phyloP scores from a whole-genome alignment of 2,797 vertebrate species.

The Pristis pectinata region DNA sequence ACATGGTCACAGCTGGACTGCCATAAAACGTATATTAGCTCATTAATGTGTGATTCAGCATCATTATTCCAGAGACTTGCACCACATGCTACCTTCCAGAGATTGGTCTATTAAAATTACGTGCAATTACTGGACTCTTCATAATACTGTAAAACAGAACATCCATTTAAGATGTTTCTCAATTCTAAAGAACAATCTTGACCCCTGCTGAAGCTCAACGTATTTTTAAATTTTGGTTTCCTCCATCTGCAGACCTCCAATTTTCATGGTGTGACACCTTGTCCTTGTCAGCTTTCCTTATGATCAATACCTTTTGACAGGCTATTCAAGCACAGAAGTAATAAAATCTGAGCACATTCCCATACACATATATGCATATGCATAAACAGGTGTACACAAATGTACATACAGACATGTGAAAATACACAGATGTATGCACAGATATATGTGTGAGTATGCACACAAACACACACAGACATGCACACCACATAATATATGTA shows the following conservation, averaged over 20 bases:
- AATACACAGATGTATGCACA: background rate
- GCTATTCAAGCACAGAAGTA: background rate
- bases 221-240: background rate
- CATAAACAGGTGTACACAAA: background rate
- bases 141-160: background rate
- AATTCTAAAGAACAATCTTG: background rate
- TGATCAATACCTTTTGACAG: background rate
- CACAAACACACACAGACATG: background rate
- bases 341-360: background rate
- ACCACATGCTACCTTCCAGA: conserved; percentile 13
- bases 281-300: background rate
- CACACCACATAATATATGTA: too few species aligned
- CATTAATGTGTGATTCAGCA: conserved; percentile 1
- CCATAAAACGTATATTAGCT: conserved; percentile 24
- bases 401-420: background rate
- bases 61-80: conserved; percentile 11
- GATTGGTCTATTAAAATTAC: background rate
- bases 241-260: background rate
- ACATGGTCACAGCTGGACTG: conserved; percentile 12
- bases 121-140: background rate
- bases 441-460: background rate
- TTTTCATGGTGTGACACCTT: background rate
- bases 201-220: background rate
- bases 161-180: background rate
- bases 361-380: background rate